Evolutionary conservation across 2,888 invertebrate genomes (phyloP).

Genomic region (Polydrusus pterygomalis): DNA sequence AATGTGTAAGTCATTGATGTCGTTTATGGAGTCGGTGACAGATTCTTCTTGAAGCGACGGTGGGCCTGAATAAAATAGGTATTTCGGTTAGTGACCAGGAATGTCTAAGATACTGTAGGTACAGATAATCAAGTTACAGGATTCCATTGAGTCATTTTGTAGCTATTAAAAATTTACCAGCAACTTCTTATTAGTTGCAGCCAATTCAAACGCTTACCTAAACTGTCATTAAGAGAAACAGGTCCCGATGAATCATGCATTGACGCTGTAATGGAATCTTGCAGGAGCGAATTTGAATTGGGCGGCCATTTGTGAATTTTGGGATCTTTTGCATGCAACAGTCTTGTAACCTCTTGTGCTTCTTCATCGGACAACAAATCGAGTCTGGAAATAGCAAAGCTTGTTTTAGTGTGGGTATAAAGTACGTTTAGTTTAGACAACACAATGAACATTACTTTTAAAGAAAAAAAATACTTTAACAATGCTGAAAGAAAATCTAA

Average conservation of each 20-base stretch:
- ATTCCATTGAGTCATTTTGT: no score
- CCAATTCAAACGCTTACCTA: constrained; percentile 47
- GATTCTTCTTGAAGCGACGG: constrained; percentile 69
- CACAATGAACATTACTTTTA: no score
- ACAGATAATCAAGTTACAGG: no score
- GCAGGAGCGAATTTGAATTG: constrained; percentile 70
- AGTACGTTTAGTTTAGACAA: no score
- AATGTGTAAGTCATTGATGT: constrained; percentile 56
- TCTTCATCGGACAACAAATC: constrained; percentile 91
- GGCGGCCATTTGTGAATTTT: constrained; percentile 68
- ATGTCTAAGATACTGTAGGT: no score
- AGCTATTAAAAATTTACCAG: no score
- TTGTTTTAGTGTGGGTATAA: not conserved
- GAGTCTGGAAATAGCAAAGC: constrained; percentile 74
- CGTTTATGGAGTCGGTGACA: constrained; percentile 59
- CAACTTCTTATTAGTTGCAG: no score
- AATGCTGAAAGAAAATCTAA: no score
- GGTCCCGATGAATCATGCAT: constrained; percentile 70
- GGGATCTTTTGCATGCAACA: constrained; percentile 79
- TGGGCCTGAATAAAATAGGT: constrained; percentile 59
- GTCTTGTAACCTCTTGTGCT: constrained; percentile 90
- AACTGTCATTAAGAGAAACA: constrained; percentile 69
- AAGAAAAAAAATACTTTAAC: no score
- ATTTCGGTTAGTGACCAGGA: not conserved
- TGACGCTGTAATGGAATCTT: constrained; percentile 74